Evolutionary conservation across 2,888 invertebrate genomes (phyloP), one percentile per base, ranked within the genome.

Genomic region (Leistus spinibarbis): DNA sequence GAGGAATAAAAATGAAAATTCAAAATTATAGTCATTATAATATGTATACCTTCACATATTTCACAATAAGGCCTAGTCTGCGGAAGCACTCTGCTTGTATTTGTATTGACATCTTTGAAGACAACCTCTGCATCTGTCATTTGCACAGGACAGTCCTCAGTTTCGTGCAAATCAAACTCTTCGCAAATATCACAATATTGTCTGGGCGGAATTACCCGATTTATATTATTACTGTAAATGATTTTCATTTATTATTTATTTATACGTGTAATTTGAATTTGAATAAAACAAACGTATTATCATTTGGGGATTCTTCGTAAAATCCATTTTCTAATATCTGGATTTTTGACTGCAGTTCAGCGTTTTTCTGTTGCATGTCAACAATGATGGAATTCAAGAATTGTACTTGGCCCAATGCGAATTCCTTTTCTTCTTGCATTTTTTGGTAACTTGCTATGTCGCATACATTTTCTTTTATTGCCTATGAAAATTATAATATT

Each of bases 181-280:
- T 98, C 98, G 86, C 98, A 99, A 81, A 98, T 98, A 89, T 99
- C 98, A 89, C 98, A 99, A 88, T 96, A 98, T 82, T 94, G 86
- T 22, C 98, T 92, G 57, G 95, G 95, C 1, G 95, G 90, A 19
- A 88, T 80, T 77, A 81, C 80, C 77, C 84, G 83, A 76, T 78
- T 69, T 54, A 72, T 66, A 72, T 72, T 72, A 10, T 13, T 17
- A 1, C 72, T 72, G 24, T 16, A 57, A 72, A n/a, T 20, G 1
- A 57, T 16, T 4, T n/a, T 23, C 13, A 20, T 63, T 63, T 20
- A 3, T 3, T 5, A 65, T 17, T 24, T 53, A 54, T n/a, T 19
- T 40, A 67, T n/a, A 56, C 4, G n/a, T 20, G n/a, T 16, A 27
- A 24, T 17, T 62, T 9, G n/a, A n/a, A n/a, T n/a, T n/a, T n/a